Conservation (phyloP, 2,888 invertebrate genomes). For the Coremacera marginata region DNA sequence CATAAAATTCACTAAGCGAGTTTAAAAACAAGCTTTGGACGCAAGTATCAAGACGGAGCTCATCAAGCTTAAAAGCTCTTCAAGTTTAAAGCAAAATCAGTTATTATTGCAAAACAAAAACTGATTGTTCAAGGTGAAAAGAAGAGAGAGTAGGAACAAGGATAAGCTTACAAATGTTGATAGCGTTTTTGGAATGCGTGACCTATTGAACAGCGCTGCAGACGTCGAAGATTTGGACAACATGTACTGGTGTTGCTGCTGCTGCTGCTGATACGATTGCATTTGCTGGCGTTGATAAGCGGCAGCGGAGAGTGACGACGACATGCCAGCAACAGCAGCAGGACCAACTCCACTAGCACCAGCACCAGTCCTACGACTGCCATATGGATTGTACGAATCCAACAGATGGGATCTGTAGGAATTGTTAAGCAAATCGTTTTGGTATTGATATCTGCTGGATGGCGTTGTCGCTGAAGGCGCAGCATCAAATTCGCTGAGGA, state of each 20-base stretch:
- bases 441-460: constrained; percentile 48
- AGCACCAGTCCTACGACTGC: constrained; percentile 52
- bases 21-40: constrained; percentile 4
- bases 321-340: constrained; percentile 42
- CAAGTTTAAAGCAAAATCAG: too few species aligned
- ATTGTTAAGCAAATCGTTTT: constrained; percentile 44
- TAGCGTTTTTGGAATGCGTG: constrained; percentile 70
- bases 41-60: neutral
- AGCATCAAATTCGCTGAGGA: constrained; percentile 49
- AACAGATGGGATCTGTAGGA: constrained; percentile 58
- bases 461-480: constrained; percentile 44
- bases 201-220: constrained; percentile 71
- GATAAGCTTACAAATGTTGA: constrained; percentile 69
- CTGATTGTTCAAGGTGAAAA: neutral
- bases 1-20: neutral
- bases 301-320: constrained; percentile 39
- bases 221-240: constrained; percentile 68
- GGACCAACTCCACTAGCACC: constrained; percentile 47
- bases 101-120: constrained; percentile 35
- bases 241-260: constrained; percentile 50
- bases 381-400: constrained; percentile 57
- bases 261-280: constrained; percentile 57
- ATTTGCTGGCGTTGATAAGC: constrained; percentile 58
- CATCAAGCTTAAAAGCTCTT: too few species aligned
- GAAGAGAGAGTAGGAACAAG: neutral